phyloP scores from a whole-genome alignment of 2,797 vertebrate species.

The Alcedo quadribrachys region DNA sequence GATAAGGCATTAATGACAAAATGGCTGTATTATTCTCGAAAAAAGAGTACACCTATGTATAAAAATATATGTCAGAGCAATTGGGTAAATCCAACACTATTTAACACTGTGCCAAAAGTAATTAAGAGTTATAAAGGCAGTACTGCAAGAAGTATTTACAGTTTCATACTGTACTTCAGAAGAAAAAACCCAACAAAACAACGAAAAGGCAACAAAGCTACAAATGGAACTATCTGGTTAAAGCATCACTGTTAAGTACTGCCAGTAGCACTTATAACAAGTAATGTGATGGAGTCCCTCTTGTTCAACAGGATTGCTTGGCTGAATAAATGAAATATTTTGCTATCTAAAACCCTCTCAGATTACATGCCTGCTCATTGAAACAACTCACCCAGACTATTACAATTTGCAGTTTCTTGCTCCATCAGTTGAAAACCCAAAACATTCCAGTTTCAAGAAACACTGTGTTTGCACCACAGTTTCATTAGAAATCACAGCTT shows the following conservation, averaged over 20 bases:
- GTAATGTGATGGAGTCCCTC: conserved; percentile 18
- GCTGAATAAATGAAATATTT: background rate
- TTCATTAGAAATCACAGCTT: conserved; percentile 19
- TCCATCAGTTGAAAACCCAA: background rate
- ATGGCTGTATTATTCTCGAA: conserved; percentile 58
- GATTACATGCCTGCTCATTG: background rate
- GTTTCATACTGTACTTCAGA: conserved; percentile 54
- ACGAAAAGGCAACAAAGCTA: conserved; percentile 51
- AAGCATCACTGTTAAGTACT: conserved; percentile 39
- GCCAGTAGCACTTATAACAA: conserved; percentile 36
- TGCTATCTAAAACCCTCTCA: background rate
- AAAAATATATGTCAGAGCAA: conserved; percentile 69
- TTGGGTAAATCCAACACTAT: conserved; percentile 62
- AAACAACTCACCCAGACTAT: background rate
- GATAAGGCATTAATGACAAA: conserved; percentile 72
- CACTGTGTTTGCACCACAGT: background rate
- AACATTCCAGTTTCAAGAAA: background rate
- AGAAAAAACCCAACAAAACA: background rate
- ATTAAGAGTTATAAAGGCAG: conserved; percentile 66
- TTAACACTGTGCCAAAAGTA: conserved; percentile 64
- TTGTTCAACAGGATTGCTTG: background rate
- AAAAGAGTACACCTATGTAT: conserved; percentile 64
- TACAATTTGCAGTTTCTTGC: background rate
- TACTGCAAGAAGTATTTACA: conserved; percentile 62
- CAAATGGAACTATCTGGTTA: conserved; percentile 19